A percentile compares a stretch with the other conserved stretches of the same genome.
Evolutionary conservation across 1,140 invertebrate genomes (phyloP).

Genomic region (Bombus balteatus): DNA sequence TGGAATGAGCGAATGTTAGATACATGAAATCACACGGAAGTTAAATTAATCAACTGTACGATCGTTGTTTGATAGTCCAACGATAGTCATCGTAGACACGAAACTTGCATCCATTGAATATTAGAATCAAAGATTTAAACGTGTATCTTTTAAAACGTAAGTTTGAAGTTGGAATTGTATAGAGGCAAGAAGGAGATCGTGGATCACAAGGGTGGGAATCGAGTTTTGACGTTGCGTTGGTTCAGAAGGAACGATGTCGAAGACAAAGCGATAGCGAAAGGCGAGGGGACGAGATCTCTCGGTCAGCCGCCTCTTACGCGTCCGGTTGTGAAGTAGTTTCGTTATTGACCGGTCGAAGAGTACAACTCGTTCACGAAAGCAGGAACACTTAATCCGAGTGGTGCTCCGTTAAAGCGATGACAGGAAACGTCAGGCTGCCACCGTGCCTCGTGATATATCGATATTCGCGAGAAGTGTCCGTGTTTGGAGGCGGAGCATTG

Average conservation of each 20-base stretch:
- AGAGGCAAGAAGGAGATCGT: not conserved
- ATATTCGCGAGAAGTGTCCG: slow-evolving; percentile 69
- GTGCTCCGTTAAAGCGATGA: slow-evolving; percentile 80
- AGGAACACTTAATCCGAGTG: slow-evolving; percentile 80
- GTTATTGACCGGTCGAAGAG: slow-evolving; percentile 71
- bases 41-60: too few species aligned
- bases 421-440: slow-evolving; percentile 78
- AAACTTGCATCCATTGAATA: too few species aligned
- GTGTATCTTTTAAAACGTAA: too few species aligned
- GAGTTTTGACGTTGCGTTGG: slow-evolving; percentile 33
- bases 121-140: too few species aligned
- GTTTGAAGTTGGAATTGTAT: not conserved
- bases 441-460: slow-evolving; percentile 79
- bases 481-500: slow-evolving; percentile 57
- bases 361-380: slow-evolving; percentile 69
- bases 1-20: too few species aligned
- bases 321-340: slow-evolving; percentile 34
- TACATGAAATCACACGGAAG: too few species aligned
- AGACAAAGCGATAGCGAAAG: slow-evolving; percentile 36
- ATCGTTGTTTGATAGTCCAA: too few species aligned
- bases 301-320: slow-evolving; percentile 6
- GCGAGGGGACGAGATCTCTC: slow-evolving; percentile 26
- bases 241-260: slow-evolving; percentile 13
- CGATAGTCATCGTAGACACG: too few species aligned
- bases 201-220: not conserved